phyloP scores from a whole-genome alignment of 2,113 vertebrate genomes.

The Puffinus mauretanicus region DNA sequence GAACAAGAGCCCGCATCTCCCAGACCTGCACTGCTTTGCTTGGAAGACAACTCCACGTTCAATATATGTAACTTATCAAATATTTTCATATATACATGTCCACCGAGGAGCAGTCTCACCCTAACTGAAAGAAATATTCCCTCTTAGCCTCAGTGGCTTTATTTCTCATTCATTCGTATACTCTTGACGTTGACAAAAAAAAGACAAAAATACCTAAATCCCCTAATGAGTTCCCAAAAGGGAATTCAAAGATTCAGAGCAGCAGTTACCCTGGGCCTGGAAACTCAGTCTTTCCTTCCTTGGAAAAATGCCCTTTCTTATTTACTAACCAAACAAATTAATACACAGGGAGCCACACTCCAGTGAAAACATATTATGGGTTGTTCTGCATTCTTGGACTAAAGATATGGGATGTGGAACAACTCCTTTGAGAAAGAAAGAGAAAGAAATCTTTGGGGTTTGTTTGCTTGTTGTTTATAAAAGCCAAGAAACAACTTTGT shows the following conservation, averaged over 20 bases:
- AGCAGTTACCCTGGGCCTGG: not conserved
- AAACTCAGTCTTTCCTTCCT: not conserved
- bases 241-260: not conserved
- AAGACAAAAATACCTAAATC: not conserved
- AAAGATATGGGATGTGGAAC: not conserved
- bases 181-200: rapidly evolving
- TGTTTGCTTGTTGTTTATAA: not conserved
- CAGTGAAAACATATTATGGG: not conserved
- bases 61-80: not conserved
- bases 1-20: rapidly evolving
- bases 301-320: not conserved
- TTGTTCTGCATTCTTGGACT: not conserved
- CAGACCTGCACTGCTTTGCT: not conserved
- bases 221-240: not conserved
- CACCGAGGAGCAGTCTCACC: not conserved
- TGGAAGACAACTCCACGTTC: not conserved
- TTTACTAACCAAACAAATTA: slow-evolving; percentile 19
- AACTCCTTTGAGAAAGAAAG: not conserved
- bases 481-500: not conserved
- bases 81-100: not conserved
- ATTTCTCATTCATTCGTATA: not conserved
- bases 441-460: not conserved
- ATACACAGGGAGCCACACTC: not conserved
- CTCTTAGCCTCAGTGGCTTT: not conserved
- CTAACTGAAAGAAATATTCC: not conserved